These are phyloP conservation scores for Pogonognathellus flavescens DNA, from an alignment of 1,140 invertebrate genomes.

Conservation along the genomic window DNA sequence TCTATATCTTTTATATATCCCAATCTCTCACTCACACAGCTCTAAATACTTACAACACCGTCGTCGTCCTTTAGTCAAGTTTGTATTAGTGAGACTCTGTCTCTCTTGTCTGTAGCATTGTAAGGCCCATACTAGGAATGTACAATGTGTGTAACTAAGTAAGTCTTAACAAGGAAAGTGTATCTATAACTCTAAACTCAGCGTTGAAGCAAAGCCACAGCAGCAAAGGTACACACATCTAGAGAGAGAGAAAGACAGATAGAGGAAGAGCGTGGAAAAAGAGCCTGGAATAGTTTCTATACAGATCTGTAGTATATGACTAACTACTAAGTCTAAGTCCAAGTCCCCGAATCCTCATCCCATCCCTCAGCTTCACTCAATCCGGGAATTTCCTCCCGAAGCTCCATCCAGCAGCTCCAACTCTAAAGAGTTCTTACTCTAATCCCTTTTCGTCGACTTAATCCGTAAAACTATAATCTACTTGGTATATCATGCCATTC, in stretches of 20 bases:
- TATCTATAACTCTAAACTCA: neutral
- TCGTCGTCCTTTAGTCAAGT: slow-evolving; percentile 16
- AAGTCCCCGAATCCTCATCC: slow-evolving; percentile 61
- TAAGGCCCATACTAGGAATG: too few species aligned
- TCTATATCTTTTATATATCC: slow-evolving; percentile 67
- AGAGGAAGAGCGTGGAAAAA: slow-evolving; percentile 60
- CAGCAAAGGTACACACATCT: too few species aligned
- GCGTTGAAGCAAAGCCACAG: too few species aligned
- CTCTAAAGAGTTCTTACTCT: slow-evolving; percentile 65
- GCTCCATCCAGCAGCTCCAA: slow-evolving; percentile 53
- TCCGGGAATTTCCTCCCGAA: slow-evolving; percentile 63
- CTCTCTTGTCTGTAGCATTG: too few species aligned
- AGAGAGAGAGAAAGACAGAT: slow-evolving; percentile 69
- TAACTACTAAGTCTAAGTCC: slow-evolving; percentile 49
- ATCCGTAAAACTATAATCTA: slow-evolving; percentile 67
- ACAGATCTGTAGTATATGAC: neutral
- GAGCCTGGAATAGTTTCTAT: neutral
- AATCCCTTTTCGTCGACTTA: slow-evolving; percentile 67
- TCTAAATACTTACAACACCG: slow-evolving; percentile 3
- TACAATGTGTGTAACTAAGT: neutral
- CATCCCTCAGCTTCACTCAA: slow-evolving; percentile 63
- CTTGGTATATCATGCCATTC: slow-evolving; percentile 50
- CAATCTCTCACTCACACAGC: slow-evolving; percentile 25
- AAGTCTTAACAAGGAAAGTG: neutral
- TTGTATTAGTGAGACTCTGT: neutral